Conservation (phyloP, 1,140 invertebrate genomes). For the Lordiphosa collinella region DNA sequence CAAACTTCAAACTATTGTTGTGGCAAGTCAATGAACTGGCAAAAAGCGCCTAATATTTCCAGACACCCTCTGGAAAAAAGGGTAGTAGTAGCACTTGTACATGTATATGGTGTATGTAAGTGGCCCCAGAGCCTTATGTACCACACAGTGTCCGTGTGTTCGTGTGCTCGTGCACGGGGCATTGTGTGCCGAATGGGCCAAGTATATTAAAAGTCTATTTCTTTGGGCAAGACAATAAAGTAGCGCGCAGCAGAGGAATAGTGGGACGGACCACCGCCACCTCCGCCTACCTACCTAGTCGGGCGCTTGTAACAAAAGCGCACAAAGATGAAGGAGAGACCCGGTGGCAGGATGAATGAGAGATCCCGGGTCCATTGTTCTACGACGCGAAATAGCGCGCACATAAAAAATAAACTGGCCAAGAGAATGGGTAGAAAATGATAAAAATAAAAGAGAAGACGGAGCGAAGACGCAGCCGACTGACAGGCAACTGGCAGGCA, state of each 20-base stretch:
- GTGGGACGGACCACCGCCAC: not conserved
- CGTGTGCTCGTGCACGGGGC: conserved; percentile 16
- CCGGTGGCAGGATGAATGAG: conserved; percentile 12
- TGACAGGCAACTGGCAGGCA: conserved; percentile 62
- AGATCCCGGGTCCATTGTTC: conserved; percentile 52
- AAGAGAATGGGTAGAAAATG: conserved; percentile 44
- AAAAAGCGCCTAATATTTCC: conserved; percentile 71
- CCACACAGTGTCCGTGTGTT: conserved; percentile 26
- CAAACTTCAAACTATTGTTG: conserved; percentile 75
- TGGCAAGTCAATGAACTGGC: conserved; percentile 74
- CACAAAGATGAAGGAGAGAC: conserved; percentile 28
- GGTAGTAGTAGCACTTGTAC: not conserved
- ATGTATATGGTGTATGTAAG: not conserved
- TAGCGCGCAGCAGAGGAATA: conserved; percentile 37
- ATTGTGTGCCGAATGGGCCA: conserved; percentile 45
- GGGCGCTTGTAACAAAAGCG: conserved; percentile 46
- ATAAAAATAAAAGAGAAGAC: conserved; percentile 35
- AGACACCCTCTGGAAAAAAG: conserved; percentile 22
- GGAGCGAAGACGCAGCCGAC: conserved; percentile 40
- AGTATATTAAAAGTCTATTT: conserved; percentile 76
- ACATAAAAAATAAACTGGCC: conserved; percentile 52
- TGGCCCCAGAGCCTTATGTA: conserved; percentile 12
- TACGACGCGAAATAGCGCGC: conserved; percentile 72
- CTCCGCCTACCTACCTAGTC: not conserved
- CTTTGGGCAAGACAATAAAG: conserved; percentile 74